Evolutionary conservation across 1,140 invertebrate species (phyloP), one percentile per base, ranked within the genome.

Genomic region (Heliconius melpomene): DNA sequence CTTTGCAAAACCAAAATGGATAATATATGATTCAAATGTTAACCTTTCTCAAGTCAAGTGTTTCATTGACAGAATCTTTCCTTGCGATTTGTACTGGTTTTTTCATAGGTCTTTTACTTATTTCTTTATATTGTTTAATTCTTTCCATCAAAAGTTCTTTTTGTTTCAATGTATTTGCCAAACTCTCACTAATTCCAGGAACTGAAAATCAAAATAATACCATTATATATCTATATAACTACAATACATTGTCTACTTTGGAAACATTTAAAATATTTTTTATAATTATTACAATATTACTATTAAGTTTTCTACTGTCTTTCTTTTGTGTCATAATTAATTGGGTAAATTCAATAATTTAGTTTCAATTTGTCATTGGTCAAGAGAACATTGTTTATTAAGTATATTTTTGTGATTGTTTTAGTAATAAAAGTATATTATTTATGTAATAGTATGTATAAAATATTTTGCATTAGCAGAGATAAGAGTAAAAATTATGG

Each of bases 101-200:
- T 72, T 86, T 88, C 72, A 87, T 87, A 26, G 90, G 91, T 85
- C 88, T 89, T 84, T 93, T 94, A 82, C 89, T 93, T 52, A 93
- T 92, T 86, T 94, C 92, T 79, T 94, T 94, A 74, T 94, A 94
- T 77, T 93, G 93, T 80, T 93, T 94, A 79, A 94, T 94, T 80
- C 91, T 91, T 86, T 94, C 92, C 91, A 94, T 91, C 32, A 94
- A 80, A 36, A 93, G 36, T 75, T 94, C 93, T 66, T 94, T 94
- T 74, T 94, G 93, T 86, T 93, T 94, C 26, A 94, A 82, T 46
- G 93, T 94, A 78, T 94, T 94, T 40, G 93, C 93, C 81, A 94
- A 89, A 83, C 91, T 94, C 86, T 94, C 93, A 90, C 93, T 94
- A 26, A 94, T 94, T 40, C 93, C 93, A 83, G 93, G 93, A 84